phyloP scores from a whole-genome alignment of 2,797 vertebrate genomes.

The Emys orbicularis region DNA sequence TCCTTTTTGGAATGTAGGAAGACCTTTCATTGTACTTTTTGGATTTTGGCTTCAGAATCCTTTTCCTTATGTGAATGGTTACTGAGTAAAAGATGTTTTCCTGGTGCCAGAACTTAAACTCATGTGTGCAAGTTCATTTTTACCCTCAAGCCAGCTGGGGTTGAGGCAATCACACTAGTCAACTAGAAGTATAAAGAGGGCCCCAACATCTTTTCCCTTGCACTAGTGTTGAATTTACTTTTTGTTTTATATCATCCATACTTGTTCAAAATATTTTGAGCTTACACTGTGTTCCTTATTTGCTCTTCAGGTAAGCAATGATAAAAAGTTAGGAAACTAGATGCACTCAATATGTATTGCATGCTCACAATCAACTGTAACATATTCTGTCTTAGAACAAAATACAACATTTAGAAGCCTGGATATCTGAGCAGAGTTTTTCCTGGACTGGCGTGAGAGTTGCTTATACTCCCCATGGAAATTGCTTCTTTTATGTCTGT shows the following conservation, averaged over 20 bases:
- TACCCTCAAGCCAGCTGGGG: background rate
- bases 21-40: too few relatives aligned
- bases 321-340: conserved; percentile 12
- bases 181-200: background rate
- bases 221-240: background rate
- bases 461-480: background rate
- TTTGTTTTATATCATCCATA: background rate
- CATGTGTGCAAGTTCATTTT: conserved; percentile 1
- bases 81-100: background rate
- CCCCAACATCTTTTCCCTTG: background rate
- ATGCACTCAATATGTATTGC: background rate
- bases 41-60: background rate
- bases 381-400: background rate
- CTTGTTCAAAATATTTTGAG: background rate
- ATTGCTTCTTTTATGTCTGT: background rate
- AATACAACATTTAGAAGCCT: background rate
- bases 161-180: background rate
- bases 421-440: background rate
- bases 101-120: background rate
- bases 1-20: too few relatives aligned
- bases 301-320: background rate
- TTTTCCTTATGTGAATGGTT: background rate
- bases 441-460: background rate
- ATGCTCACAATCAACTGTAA: background rate
- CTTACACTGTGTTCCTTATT: background rate